phyloP scores from a whole-genome alignment of 2,797 vertebrate genomes.

The Caiman crocodilus region DNA sequence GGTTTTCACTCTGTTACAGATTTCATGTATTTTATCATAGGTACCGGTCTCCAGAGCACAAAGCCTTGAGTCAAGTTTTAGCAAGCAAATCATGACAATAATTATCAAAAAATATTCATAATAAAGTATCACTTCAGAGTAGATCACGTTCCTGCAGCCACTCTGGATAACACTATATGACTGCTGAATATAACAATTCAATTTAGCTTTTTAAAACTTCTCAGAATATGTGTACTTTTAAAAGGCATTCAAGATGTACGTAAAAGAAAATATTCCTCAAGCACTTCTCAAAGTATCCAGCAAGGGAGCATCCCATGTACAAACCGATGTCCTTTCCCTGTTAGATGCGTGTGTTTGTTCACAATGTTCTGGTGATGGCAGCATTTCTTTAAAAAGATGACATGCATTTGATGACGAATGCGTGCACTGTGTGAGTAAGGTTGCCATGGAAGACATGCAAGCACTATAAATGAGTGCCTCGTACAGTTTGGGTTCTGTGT shows the following conservation, averaged over 20 bases:
- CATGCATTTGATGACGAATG: slow-evolving; percentile 5
- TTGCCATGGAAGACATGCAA: slow-evolving; percentile 71
- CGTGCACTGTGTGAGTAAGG: slow-evolving; percentile 58
- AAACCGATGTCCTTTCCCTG: slow-evolving; percentile 13
- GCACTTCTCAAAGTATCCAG: neutral
- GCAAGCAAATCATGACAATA: neutral
- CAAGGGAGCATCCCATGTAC: neutral
- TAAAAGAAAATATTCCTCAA: neutral
- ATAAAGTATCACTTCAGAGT: neutral
- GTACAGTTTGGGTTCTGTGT: slow-evolving; percentile 53
- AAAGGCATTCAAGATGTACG: neutral
- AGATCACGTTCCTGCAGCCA: neutral
- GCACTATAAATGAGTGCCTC: slow-evolving; percentile 63
- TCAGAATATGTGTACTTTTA: neutral
- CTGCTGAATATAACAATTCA: too few species aligned
- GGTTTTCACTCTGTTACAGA: neutral
- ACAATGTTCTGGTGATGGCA: neutral
- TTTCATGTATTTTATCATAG: neutral
- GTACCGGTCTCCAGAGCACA: neutral
- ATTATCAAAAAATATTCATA: neutral
- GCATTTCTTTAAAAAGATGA: neutral
- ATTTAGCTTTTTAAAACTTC: neutral
- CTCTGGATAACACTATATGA: too few species aligned
- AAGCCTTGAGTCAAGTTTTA: neutral
- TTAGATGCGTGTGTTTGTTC: neutral